A percentile compares a stretch with the other conserved stretches of the same genome.
phyloP scores from a whole-genome alignment of 2,888 invertebrate genomes.

The Pseudococcus viburni region DNA sequence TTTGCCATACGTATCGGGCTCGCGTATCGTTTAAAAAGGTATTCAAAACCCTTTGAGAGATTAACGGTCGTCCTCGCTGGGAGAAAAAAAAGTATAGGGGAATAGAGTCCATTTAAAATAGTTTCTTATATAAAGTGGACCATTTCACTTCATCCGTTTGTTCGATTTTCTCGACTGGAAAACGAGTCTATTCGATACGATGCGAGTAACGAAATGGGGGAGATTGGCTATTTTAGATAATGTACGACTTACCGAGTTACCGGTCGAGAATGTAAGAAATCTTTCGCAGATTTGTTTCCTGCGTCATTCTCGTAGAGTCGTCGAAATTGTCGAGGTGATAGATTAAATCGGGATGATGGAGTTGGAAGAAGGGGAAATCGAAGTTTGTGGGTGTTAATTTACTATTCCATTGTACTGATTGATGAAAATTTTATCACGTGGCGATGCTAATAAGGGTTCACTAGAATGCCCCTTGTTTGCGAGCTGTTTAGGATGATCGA shows the following conservation, averaged over 20 bases:
- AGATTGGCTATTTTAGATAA: constrained; percentile 41
- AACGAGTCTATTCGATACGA: constrained; percentile 36
- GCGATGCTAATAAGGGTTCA: too few relatives aligned
- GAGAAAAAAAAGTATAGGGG: constrained; percentile 41
- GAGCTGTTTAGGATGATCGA: too few relatives aligned
- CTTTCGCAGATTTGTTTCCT: constrained; percentile 17
- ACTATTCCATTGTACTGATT: background rate
- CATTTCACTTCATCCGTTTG: constrained; percentile 59
- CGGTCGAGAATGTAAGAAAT: background rate
- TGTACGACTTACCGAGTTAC: constrained; percentile 9
- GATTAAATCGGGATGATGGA: background rate
- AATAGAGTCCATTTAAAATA: constrained; percentile 60
- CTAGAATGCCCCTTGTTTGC: too few relatives aligned
- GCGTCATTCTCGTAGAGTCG: background rate
- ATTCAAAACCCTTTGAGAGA: constrained; percentile 30
- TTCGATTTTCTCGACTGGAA: constrained; percentile 63
- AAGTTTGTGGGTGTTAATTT: background rate
- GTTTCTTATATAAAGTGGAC: constrained; percentile 62
- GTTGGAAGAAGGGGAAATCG: background rate
- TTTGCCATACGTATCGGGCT: background rate
- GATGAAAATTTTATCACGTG: background rate
- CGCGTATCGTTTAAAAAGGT: constrained; percentile 1
- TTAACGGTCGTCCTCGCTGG: background rate
- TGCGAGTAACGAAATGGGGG: constrained; percentile 16
- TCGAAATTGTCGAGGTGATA: constrained; percentile 12